Percentiles rank a stretch among this genome's conserved stretches.
Conservation (phyloP, 2,888 invertebrate genomes). For the Merodon equestris region DNA sequence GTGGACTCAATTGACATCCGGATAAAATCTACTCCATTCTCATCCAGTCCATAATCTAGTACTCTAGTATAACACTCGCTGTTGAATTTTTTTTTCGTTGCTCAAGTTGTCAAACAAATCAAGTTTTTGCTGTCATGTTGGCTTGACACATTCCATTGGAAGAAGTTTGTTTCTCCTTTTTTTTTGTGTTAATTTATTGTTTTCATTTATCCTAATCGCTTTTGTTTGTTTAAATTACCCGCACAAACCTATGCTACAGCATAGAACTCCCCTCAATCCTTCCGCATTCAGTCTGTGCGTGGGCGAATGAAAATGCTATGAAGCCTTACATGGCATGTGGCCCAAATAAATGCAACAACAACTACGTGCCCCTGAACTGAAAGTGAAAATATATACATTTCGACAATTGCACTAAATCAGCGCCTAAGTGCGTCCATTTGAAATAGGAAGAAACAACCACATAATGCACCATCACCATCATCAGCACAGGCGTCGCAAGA, state of each 20-base stretch:
- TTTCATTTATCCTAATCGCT: slow-evolving; percentile 28
- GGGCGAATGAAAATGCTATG: slow-evolving; percentile 12
- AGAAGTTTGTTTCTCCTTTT: slow-evolving; percentile 49
- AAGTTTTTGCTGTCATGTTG: slow-evolving; percentile 67
- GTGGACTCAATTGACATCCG: too few species aligned
- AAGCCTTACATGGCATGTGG: slow-evolving; percentile 38
- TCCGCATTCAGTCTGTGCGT: not conserved
- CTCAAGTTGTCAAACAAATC: slow-evolving; percentile 59
- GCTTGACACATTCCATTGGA: slow-evolving; percentile 66
- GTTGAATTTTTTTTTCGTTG: slow-evolving; percentile 18
- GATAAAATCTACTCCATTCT: too few species aligned
- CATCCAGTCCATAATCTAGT: slow-evolving; percentile 2
- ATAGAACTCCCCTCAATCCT: not conserved
- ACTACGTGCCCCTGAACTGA: slow-evolving; percentile 37
- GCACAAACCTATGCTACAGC: not conserved
- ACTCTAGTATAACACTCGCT: slow-evolving; percentile 20
- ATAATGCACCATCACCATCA: slow-evolving; percentile 71
- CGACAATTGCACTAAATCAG: too few species aligned
- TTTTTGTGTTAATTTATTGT: slow-evolving; percentile 43
- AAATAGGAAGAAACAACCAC: not conserved
- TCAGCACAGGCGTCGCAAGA: slow-evolving; percentile 81
- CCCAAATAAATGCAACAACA: slow-evolving; percentile 39
- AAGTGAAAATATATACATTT: slow-evolving; percentile 41
- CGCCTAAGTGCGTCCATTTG: too few species aligned
- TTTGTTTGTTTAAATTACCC: slow-evolving; percentile 15